Evolutionary conservation across 2,797 vertebrate genomes (phyloP).

Genomic region (Cynodonichthys magdalenae): DNA sequence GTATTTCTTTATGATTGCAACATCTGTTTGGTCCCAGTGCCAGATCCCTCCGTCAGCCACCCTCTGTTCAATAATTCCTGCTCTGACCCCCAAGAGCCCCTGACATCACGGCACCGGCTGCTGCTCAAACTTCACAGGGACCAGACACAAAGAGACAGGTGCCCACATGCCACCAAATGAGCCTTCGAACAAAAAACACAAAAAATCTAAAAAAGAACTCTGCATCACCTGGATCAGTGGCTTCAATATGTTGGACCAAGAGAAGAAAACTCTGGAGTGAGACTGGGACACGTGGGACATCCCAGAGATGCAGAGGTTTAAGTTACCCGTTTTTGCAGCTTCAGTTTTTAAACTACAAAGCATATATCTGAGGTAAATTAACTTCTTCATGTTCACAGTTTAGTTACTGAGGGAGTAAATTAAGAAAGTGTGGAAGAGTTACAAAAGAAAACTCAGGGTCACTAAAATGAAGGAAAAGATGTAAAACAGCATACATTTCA

Average conservation of each 20-base stretch:
- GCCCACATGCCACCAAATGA: slow-evolving; percentile 46
- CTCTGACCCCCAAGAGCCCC: slow-evolving; percentile 74
- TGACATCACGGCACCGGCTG: slow-evolving; percentile 68
- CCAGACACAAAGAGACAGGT: slow-evolving; percentile 69
- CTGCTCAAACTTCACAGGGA: slow-evolving; percentile 73
- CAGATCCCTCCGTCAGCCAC: slow-evolving; percentile 79
- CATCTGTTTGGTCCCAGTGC: slow-evolving; percentile 83
- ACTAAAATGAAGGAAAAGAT: too few species aligned
- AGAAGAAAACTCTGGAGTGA: not conserved
- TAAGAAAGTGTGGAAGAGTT: too few species aligned
- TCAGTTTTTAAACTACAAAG: too few species aligned
- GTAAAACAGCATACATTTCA: too few species aligned
- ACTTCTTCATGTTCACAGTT: too few species aligned
- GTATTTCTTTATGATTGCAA: slow-evolving; percentile 85
- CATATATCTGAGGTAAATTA: too few species aligned
- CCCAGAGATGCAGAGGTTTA: too few species aligned
- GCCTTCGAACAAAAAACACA: slow-evolving; percentile 28
- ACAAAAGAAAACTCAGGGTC: too few species aligned
- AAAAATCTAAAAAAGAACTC: not conserved
- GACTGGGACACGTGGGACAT: too few species aligned
- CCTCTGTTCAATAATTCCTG: slow-evolving; percentile 83
- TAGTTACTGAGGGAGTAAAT: too few species aligned
- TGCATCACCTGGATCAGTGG: slow-evolving; percentile 18
- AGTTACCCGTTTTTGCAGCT: too few species aligned
- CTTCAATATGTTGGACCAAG: slow-evolving; percentile 1